Conservation (phyloP, 2,797 vertebrate genomes). For the Coracias cyanogaster region DNA sequence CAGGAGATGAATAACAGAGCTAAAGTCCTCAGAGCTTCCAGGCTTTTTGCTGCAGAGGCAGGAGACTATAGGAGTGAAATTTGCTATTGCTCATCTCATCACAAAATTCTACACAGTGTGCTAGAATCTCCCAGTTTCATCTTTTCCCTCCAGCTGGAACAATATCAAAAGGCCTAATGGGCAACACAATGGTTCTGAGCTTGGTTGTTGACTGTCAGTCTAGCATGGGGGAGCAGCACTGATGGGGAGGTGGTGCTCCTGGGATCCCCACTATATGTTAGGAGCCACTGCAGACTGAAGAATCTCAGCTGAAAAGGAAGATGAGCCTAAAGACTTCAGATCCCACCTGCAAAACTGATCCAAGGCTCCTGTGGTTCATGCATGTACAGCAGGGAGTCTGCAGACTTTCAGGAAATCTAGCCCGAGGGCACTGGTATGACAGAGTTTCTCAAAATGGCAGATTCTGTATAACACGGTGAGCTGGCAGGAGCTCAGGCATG, state of each 20-base stretch:
- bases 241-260: neutral
- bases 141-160: neutral
- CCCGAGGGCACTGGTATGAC: neutral
- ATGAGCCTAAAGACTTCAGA: neutral
- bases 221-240: neutral
- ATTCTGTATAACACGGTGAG: neutral
- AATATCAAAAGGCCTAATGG: neutral
- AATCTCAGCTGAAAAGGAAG: neutral
- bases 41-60: neutral
- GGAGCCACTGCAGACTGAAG: neutral
- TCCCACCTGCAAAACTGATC: neutral
- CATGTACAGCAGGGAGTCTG: neutral
- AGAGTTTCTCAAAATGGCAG: neutral
- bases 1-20: neutral
- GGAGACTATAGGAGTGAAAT: neutral
- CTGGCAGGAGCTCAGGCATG: neutral
- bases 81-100: neutral
- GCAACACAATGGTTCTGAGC: neutral
- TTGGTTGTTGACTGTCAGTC: neutral
- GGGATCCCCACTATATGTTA: rapidly evolving
- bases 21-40: neutral
- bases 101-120: neutral
- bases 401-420: neutral
- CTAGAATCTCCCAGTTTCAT: neutral
- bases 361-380: neutral